Evolutionary conservation across 1,140 invertebrate species (phyloP).

Genomic region (Geopemphigus sp.): DNA sequence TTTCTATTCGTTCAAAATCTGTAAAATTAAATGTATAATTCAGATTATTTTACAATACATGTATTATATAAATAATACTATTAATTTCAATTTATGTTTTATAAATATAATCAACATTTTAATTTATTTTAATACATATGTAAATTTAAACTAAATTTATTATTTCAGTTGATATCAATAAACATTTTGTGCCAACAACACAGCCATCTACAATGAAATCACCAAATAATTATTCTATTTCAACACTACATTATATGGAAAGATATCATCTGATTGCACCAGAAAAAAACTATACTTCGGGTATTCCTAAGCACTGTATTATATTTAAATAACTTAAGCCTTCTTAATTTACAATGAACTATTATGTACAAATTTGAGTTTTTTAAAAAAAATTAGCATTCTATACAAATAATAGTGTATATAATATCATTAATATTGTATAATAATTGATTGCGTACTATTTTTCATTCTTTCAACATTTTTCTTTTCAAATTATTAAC

Average conservation of each 20-base stretch:
- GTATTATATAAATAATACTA: neutral
- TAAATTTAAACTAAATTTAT: neutral
- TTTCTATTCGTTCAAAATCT: neutral
- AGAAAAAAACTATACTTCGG: constrained; percentile 6
- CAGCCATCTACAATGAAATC: constrained; percentile 1
- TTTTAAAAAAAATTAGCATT: too few species aligned
- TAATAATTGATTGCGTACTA: too few species aligned
- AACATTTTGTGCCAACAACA: constrained; percentile 32
- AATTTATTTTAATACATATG: neutral
- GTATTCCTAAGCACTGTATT: constrained; percentile 5
- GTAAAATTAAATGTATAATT: neutral
- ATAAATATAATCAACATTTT: neutral
- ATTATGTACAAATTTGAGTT: too few species aligned
- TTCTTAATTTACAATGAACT: too few species aligned
- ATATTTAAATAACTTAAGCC: too few species aligned
- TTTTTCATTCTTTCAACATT: too few species aligned
- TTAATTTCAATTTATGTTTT: too few species aligned
- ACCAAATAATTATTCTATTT: constrained; percentile 51
- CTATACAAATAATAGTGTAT: too few species aligned
- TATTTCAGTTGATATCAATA: constrained; percentile 38
- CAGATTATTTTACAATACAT: neutral
- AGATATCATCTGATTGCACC: constrained; percentile 51
- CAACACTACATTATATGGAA: constrained; percentile 52
- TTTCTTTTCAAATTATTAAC: too few species aligned
- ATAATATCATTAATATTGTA: too few species aligned